Conservation (phyloP, 2,797 vertebrate genomes). For the Alcedo quadribrachys region DNA sequence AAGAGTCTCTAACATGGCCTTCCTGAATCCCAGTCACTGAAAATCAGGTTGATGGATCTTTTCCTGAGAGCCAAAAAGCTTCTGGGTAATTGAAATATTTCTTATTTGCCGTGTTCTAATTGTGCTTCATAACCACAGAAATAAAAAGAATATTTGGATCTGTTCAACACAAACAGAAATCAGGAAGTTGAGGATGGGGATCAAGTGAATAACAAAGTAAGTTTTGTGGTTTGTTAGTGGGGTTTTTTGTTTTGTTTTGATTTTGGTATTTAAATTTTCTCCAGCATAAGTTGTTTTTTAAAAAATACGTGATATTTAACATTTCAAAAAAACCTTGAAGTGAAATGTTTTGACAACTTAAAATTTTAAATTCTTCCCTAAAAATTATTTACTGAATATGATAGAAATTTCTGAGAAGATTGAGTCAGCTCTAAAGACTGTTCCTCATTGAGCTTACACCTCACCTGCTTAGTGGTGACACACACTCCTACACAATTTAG, state of each 20-base stretch:
- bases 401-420: not conserved
- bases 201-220: not conserved
- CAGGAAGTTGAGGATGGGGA: not conserved
- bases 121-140: not conserved
- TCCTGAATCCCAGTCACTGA: not conserved
- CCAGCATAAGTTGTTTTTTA: not conserved
- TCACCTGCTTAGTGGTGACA: not conserved
- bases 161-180: not conserved
- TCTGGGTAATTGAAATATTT: not conserved
- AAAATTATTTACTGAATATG: not conserved
- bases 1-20: not conserved
- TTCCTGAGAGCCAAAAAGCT: not conserved
- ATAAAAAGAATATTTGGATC: not conserved
- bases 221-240: no score
- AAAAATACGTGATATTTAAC: not conserved
- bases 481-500: not conserved
- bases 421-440: not conserved
- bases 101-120: not conserved
- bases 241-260: not conserved
- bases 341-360: constrained; percentile 26
- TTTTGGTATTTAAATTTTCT: not conserved
- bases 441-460: not conserved
- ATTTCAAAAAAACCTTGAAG: not conserved
- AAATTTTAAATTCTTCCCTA: not conserved
- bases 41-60: not conserved